Conservation (phyloP, 1,140 invertebrate species). For the Drosophila oshimai region DNA sequence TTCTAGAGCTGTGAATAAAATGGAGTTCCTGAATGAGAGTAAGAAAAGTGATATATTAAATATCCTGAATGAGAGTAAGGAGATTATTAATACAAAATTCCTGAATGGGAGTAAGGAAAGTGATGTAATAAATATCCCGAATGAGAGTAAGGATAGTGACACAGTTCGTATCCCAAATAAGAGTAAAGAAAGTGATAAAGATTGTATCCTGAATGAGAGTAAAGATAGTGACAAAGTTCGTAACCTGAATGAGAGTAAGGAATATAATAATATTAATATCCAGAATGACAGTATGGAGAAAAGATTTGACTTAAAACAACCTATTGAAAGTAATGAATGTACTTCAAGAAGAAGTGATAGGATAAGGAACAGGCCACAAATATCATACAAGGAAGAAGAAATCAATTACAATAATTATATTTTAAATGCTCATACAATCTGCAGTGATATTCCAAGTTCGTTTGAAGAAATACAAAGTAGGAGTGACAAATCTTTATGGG, state of each 20-base stretch:
- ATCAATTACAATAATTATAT: neutral
- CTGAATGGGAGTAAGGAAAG: neutral
- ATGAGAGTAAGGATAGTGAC: neutral
- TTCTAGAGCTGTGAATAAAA: neutral
- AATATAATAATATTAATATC: neutral
- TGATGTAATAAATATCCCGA: neutral
- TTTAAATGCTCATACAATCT: neutral
- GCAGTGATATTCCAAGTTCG: no score
- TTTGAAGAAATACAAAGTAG: neutral
- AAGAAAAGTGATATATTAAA: neutral
- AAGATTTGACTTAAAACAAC: no score
- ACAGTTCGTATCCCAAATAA: neutral
- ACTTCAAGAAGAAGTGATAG: no score
- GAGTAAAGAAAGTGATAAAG: neutral
- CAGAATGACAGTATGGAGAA: neutral
- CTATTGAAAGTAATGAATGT: no score
- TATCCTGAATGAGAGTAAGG: neutral
- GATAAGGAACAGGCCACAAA: no score
- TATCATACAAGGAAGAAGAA: no score
- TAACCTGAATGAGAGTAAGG: neutral
- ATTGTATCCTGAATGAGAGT: neutral
- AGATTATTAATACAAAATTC: neutral
- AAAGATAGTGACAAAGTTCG: neutral
- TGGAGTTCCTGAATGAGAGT: neutral
- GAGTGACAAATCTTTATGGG: no score